Base-by-base conservation (phyloP, 30 jellyfish, hydroid and myxozoan genomes). In the Clytia hemisphaerica region DNA sequence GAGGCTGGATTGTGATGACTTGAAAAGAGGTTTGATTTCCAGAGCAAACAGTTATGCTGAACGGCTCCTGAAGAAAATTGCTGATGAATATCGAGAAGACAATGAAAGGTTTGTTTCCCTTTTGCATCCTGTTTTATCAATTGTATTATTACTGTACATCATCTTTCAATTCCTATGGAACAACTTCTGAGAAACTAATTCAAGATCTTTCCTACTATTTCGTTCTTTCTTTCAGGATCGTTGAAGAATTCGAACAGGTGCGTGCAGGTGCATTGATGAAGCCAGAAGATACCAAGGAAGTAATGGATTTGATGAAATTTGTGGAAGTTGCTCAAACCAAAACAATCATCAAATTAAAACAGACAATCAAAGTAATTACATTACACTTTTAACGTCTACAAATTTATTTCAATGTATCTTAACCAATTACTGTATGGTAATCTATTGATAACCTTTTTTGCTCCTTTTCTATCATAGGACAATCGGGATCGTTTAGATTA, bases 1-100 rank as follows among this genome's bases (percentile, higher is more conserved):
- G 94, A 70, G 80, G 29, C 37, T 88, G 68, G 93, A 80, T 33
- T 88, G 97, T 64, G 97, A 88, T 63, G 97, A 88, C 47, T 57
- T 88, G 73, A 88, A 88, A 54, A 71, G 97, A 73, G 97, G 97
- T 25, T 77, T 88, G 29, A 83, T 83, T 4, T 71, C 83, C 48
- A 80, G 63, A 58, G 93, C 94, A 29, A 83, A 88, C 45, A 73
- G 88, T 22, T 88, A 55, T 60, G 97, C 94, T 5, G 97, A 88
- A n/a, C 80, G n/a, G 73, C 79, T 88, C 1, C 83, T 88, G 30
- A 37, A 78, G 27, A 69, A 78, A 29, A 73, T 88, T 4, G 94
- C 93, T n/a, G 88, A 58, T 19, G 97, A 88, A 38, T 94, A 88
- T 60, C 67, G 94, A 29, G 84, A 74, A 27, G 93, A 88, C 36